phyloP scores from a whole-genome alignment of 2,888 invertebrate genomes.

The Chydorus sphaericus region DNA sequence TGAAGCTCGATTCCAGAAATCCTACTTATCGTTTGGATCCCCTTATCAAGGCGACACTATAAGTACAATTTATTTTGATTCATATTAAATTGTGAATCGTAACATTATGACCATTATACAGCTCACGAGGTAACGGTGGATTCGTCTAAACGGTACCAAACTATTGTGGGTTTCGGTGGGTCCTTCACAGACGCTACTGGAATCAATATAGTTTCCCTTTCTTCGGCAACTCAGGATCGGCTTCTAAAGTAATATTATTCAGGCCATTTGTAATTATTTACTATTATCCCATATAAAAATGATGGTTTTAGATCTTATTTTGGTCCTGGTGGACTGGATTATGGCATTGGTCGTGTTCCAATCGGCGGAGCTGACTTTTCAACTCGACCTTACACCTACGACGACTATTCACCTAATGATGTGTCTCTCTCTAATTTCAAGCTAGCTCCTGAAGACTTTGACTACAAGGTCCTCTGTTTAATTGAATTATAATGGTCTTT shows the following conservation, averaged over 20 bases:
- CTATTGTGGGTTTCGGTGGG: slow-evolving; percentile 69
- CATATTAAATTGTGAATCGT: too few species aligned
- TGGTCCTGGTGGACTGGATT: slow-evolving; percentile 51
- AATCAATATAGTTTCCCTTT: slow-evolving; percentile 52
- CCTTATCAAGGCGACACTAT: background rate
- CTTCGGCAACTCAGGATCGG: slow-evolving; percentile 34
- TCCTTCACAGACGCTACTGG: slow-evolving; percentile 59
- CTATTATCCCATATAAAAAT: too few species aligned
- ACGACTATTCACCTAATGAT: too few species aligned
- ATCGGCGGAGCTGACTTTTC: slow-evolving; percentile 82
- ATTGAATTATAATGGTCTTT: slow-evolving; percentile 49
- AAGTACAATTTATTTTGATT: too few species aligned
- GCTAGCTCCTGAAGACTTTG: too few species aligned
- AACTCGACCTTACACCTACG: slow-evolving; percentile 62
- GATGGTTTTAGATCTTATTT: slow-evolving; percentile 42
- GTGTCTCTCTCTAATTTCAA: too few species aligned
- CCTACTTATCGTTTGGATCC: background rate
- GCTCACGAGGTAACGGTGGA: slow-evolving; percentile 13
- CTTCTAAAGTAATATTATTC: slow-evolving; percentile 41
- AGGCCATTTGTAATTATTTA: too few species aligned
- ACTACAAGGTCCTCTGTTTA: too few species aligned
- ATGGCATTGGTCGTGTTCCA: slow-evolving; percentile 62
- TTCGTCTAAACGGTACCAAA: slow-evolving; percentile 36
- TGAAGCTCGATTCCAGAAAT: slow-evolving; percentile 27
- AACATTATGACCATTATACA: too few species aligned